A percentile compares a stretch with the other conserved stretches of the same genome.
Conservation (phyloP, 2,113 vertebrate genomes). For the Cercopithecus mona region DNA sequence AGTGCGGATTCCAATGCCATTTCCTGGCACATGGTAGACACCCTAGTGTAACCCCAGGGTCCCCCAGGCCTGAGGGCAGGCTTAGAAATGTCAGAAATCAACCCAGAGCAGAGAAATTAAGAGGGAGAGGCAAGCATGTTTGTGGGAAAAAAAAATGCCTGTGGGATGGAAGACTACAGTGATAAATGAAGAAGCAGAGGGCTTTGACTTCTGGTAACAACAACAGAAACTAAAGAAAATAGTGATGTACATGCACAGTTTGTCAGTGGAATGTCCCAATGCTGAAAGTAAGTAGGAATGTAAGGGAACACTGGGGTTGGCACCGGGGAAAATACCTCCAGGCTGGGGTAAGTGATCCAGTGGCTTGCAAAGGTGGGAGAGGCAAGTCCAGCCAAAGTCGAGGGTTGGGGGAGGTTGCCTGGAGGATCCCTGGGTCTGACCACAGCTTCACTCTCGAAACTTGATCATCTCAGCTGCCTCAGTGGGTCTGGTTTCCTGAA, state of each 20-base stretch:
- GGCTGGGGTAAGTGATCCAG: accelerated
- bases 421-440: too few relatives aligned
- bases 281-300: neutral
- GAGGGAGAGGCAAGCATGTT: neutral
- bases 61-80: neutral
- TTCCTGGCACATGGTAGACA: neutral
- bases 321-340: neutral
- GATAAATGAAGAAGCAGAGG: neutral
- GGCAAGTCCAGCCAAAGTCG: neutral
- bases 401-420: neutral
- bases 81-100: neutral
- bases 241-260: accelerated
- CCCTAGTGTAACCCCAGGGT: too few relatives aligned
- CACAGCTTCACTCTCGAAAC: neutral
- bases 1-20: neutral
- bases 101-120: neutral
- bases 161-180: neutral
- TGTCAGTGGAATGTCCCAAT: neutral
- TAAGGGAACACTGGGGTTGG: neutral
- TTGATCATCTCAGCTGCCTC: too few relatives aligned
- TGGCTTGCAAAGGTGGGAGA: neutral
- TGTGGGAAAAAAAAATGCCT: neutral
- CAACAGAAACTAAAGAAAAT: neutral
- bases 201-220: neutral
- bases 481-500: neutral